phyloP scores from a whole-genome alignment of 2,797 vertebrate species.

The Limosa lapponica region DNA sequence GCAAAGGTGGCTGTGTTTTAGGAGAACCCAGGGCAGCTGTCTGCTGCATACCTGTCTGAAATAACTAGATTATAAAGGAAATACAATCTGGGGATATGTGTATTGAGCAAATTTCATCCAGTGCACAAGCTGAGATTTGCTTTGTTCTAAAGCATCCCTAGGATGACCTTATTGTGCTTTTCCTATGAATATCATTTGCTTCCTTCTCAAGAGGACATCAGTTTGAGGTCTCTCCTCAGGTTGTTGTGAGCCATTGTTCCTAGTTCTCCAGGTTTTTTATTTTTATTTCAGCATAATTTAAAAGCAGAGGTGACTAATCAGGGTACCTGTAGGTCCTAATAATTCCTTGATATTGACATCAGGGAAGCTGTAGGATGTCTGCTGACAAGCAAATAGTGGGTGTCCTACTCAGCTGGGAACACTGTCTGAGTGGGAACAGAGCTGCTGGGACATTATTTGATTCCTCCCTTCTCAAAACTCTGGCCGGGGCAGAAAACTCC shows the following conservation, averaged over 20 bases:
- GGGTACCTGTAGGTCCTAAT: background rate
- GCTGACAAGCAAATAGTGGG: background rate
- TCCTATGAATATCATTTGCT: background rate
- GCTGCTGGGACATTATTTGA: background rate
- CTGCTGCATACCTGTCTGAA: background rate
- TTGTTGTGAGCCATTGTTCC: background rate
- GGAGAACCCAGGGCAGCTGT: background rate
- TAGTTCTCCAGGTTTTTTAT: background rate
- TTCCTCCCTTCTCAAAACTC: background rate
- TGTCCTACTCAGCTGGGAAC: background rate
- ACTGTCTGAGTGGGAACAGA: background rate
- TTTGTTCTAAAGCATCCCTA: background rate
- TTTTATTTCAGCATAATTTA: background rate
- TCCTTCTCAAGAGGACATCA: background rate
- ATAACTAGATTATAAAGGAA: background rate
- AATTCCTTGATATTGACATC: background rate
- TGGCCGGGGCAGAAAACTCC: background rate
- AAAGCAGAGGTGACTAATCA: background rate
- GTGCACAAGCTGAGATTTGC: background rate
- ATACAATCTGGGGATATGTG: background rate
- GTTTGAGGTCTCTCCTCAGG: background rate
- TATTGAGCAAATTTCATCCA: background rate
- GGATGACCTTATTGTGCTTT: background rate
- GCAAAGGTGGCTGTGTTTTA: background rate
- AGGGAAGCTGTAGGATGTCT: background rate